Base-by-base conservation (phyloP, 2,888 invertebrate genomes). In the Mesochorus sp. region DNA sequence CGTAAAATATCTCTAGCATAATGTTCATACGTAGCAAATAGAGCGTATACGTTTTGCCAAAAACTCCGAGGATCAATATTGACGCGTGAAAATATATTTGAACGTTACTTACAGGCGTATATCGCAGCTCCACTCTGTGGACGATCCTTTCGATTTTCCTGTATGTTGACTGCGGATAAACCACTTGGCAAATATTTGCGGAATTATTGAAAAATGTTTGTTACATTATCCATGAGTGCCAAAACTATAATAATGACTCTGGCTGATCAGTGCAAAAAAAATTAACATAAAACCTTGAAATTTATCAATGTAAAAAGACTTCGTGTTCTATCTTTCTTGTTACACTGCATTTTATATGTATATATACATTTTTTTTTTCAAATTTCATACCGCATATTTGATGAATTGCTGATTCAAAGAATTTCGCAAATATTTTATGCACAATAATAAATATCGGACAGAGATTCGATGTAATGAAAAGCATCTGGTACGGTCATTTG, bases 21-120 rank as follows among this genome's bases (percentile, higher is more conserved):
- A n/a, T n/a, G n/a, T n/a, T n/a, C n/a, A 42, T 3, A 14, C 21
- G 19, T 8, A 8, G 21, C 17, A 12, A 17, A 14, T 10, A 4
- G 55, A 12, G 14, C 12, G 10, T 57, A 34, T 31, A 24, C 12
- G 10, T 57, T 44, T 31, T 14, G 31, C 34, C 51, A 55, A 75
- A 75, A 75, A 26, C 19, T 47, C n/a, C 37, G 61, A 24, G 75
- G n/a, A n/a, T 68, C 67, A 75, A 75, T 75, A 68, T 75, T 75
- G 61, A 37, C 19, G 51, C 47, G 62, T 62, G 68, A 37, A 68
- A 75, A n/a, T n/a, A 75, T 68, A 68, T 75, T 75, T 75, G 67
- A 44, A 55, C 62, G 31, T 62, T 68, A 68, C 68, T 75, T 68
- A 68, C 61, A 75, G 75, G 44, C 53, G 68, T n/a, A n/a, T 68